Evolutionary conservation across 2,113 vertebrate species (phyloP).

Genomic region (Cranoglanis bouderius): DNA sequence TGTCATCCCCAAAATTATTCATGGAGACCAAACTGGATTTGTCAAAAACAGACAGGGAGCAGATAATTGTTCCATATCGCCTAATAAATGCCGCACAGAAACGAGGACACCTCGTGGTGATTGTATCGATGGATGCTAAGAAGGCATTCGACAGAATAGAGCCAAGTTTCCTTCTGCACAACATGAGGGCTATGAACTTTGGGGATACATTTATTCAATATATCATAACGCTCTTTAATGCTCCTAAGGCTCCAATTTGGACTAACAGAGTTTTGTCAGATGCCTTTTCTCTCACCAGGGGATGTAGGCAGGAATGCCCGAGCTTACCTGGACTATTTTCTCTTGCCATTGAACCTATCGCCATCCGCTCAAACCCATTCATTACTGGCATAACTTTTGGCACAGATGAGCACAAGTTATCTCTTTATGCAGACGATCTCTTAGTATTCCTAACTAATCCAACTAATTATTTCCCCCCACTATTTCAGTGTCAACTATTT

Average conservation of each 20-base stretch:
- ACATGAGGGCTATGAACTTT: not conserved
- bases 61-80: not conserved
- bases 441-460: too few species aligned
- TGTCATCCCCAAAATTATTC: constrained; percentile 3
- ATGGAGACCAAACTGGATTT: constrained; percentile 1
- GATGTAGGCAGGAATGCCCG: too few species aligned
- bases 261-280: not conserved
- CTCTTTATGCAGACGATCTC: too few species aligned
- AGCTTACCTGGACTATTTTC: too few species aligned
- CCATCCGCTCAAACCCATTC: too few species aligned
- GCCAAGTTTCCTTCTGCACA: not conserved
- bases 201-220: not conserved
- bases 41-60: not conserved
- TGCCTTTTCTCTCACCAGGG: too few species aligned
- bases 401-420: too few species aligned
- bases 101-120: not conserved
- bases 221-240: constrained; percentile 12
- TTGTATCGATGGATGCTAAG: not conserved
- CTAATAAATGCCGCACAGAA: not conserved
- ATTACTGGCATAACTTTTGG: too few species aligned
- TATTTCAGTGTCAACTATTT: too few species aligned
- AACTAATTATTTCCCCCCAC: too few species aligned
- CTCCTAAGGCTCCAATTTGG: not conserved
- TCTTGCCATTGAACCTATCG: too few species aligned
- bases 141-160: constrained; percentile 15